These are phyloP conservation scores for Caenorhabditis parvicauda DNA, from an alignment of 2,888 invertebrate species.

Conservation along the genomic window DNA sequence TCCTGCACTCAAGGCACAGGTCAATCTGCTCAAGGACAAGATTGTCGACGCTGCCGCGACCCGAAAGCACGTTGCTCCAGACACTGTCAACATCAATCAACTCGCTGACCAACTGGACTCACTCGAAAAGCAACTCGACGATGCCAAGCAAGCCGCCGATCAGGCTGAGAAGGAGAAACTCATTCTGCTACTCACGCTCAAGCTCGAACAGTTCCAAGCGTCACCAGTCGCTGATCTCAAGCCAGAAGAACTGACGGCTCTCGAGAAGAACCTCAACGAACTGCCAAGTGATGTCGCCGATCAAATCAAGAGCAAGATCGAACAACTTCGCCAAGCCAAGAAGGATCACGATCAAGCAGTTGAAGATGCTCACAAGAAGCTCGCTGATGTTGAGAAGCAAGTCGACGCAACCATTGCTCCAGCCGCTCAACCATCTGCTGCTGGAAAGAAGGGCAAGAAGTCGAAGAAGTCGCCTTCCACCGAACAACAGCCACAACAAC, in stretches of 20 bases:
- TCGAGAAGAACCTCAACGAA: constrained; percentile 11
- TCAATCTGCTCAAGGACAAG: constrained; percentile 24
- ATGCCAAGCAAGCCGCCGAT: constrained; percentile 24
- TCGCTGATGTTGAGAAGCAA: no score
- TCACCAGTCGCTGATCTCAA: constrained; percentile 12
- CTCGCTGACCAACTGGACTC: constrained; percentile 15
- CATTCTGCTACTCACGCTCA: constrained; percentile 19
- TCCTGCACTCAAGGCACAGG: constrained; percentile 32
- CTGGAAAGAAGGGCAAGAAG: no score
- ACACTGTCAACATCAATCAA: constrained; percentile 12
- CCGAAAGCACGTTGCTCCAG: constrained; percentile 26
- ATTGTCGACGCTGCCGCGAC: constrained; percentile 18
- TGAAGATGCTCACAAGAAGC: no score
- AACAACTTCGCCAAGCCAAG: no score
- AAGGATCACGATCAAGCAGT: no score
- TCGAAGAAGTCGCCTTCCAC: no score
- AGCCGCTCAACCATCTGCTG: no score
- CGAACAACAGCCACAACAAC: no score
- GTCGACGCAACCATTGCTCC: no score
- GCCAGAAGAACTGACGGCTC: constrained; percentile 11
- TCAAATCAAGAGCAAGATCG: no score
- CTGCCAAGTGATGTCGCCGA: no score
- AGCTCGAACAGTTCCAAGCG: no score
- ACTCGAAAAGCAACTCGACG: constrained; percentile 28
- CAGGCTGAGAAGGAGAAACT: constrained; percentile 31